Evolutionary conservation across 2,888 invertebrate species (phyloP), one percentile per base, ranked within the genome.

Genomic region (Leptinotarsa tumamoca): DNA sequence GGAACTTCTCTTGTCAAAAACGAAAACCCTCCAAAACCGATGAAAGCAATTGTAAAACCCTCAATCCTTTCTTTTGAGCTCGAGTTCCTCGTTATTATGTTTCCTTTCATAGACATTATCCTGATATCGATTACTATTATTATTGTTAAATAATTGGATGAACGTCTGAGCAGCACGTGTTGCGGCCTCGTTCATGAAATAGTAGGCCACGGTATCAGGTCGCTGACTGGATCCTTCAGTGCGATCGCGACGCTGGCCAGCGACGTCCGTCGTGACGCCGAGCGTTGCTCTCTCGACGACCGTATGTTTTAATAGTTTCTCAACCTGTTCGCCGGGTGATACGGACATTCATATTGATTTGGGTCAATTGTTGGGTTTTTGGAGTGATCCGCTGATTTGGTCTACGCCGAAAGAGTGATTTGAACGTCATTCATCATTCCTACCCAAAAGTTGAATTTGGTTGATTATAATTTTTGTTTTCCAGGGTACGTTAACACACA

Each of bases 141-240:
- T 58, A 63, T 63, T 4, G 23, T 61, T 27, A 27, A 43, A 63
- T 43, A 33, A 17, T 63, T 7, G 63, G 27, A n/a, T n/a, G 33
- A 33, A 17, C 27, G n/a, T 52, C 68, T 68, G 52, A 51, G 23
- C 7, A 14, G n/a, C 52, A 58, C 58, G 58, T 58, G 58, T 21
- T 13, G 18, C 15, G 58, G 58, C 23, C 23, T 33, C 51, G 27
- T 63, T 58, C 61, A 68, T 73, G 63, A 58, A 68, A 71, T 68
- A 78, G 77, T 82, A 79, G 81, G 82, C 76, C 82, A 81, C 73
- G 76, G 80, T 80, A 78, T 76, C 81, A 78, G 78, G 72, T 58
- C 61, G 54, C 69, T 43, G 63, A 63, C 33, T 33, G 17, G 27
- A n/a, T 63, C 33, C 33, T 63, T 63, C 63, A 63, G 63, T 63